phyloP scores from a whole-genome alignment of 2,888 invertebrate genomes.

The Nasonia oneida region DNA sequence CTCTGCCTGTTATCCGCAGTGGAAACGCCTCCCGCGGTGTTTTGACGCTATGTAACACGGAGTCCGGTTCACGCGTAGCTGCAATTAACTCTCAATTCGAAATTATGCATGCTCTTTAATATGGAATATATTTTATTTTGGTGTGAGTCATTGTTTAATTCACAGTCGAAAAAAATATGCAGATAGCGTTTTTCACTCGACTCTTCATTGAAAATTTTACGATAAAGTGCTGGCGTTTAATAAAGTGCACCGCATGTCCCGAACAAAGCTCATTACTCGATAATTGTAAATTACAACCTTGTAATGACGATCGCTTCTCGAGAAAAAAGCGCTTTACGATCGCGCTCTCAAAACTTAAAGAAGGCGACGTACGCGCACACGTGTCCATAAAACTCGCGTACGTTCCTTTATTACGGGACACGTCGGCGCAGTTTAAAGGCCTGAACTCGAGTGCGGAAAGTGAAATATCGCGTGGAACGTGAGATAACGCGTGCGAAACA shows the following conservation, averaged over 20 bases:
- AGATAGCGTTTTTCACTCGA: no score
- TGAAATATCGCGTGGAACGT: slow-evolving; percentile 34
- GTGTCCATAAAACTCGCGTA: slow-evolving; percentile 39
- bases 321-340: slow-evolving; percentile 25
- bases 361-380: not conserved
- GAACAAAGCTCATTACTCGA: slow-evolving; percentile 12
- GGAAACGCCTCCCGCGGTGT: slow-evolving; percentile 55
- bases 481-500: slow-evolving; percentile 38
- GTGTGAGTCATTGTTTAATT: slow-evolving; percentile 32
- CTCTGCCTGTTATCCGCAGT: slow-evolving; percentile 40
- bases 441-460: slow-evolving; percentile 28
- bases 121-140: not conserved
- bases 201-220: no score
- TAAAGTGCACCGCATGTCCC: not conserved
- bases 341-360: not conserved
- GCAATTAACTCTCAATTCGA: not conserved
- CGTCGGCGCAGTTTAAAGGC: slow-evolving; percentile 33
- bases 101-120: slow-evolving; percentile 26
- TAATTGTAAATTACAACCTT: slow-evolving; percentile 54
- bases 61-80: slow-evolving; percentile 33
- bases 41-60: slow-evolving; percentile 29
- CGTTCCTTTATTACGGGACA: slow-evolving; percentile 41
- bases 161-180: no score
- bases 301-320: slow-evolving; percentile 20
- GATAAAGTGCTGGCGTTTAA: not conserved